Percentiles rank a stretch among this genome's conserved stretches.
phyloP scores from a whole-genome alignment of 2,113 vertebrate genomes.

The Saguinus midas region DNA sequence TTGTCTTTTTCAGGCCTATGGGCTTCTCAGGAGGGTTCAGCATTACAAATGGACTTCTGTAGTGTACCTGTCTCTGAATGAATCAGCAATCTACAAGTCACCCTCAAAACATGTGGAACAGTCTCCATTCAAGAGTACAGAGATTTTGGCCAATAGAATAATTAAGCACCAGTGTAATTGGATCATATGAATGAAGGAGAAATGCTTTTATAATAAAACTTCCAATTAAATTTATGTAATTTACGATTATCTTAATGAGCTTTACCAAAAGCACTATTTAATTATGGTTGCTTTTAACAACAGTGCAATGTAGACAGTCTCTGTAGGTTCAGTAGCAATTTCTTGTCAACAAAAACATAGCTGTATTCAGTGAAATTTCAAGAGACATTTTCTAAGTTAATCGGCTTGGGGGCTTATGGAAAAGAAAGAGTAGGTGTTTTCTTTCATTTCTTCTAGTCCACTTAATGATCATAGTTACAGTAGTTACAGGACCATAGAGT shows the following conservation, averaged over 20 bases:
- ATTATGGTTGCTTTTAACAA: neutral
- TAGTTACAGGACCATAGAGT: neutral
- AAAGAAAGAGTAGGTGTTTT: neutral
- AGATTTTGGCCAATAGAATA: neutral
- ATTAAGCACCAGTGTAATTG: neutral
- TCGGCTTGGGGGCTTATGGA: neutral
- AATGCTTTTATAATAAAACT: neutral
- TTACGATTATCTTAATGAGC: neutral
- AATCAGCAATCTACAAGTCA: neutral
- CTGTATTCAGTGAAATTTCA: neutral
- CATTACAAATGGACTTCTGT: rapidly evolving
- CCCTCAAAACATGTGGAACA: neutral
- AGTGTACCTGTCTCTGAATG: neutral
- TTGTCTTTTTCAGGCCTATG: neutral
- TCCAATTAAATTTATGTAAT: neutral
- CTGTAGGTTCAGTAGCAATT: neutral
- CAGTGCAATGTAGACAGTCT: neutral
- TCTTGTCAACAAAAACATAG: neutral
- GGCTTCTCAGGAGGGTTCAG: neutral
- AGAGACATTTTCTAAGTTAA: neutral
- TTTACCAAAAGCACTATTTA: neutral
- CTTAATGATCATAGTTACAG: neutral
- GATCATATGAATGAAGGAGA: neutral
- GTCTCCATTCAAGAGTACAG: neutral
- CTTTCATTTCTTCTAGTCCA: neutral